Base-by-base conservation (phyloP, 1,140 invertebrate species). In the Musca vetustissima region DNA sequence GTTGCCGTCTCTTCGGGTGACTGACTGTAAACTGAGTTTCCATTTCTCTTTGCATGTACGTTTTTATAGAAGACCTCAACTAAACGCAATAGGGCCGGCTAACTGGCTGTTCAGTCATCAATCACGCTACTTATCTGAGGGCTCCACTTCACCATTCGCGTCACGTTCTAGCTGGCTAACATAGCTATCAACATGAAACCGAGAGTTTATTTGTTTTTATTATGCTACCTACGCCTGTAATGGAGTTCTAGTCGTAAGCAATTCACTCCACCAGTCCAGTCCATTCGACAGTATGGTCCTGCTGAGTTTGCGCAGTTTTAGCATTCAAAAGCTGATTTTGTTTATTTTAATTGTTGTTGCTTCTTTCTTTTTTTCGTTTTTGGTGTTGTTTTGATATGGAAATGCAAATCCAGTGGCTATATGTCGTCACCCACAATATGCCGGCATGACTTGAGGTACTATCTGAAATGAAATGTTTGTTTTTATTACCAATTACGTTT, bases 1-100 rank as follows among this genome's bases (percentile, higher is more conserved):
- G 32, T 64, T 49, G 50, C 25, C 7, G 49, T 22, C 17, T 36
- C n/a, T 25, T n/a, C n/a, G n/a, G n/a, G n/a, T 6, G 43, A 17
- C 25, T 25, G 48, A 48, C 49, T n/a, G 48, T 49, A 17, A 65
- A 65, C 47, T 65, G 22, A 65, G 64, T 49, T 65, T 19, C 22
- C 32, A 43, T 49, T 65, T 24, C 64, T 15, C 43, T 50, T 49
- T 25, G 22, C 17, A 15, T 52, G 17, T 47, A 50, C 48, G 64
- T 28, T 11, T 65, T 65, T 65, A 65, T 65, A 65, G 47, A 43
- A 43, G 36, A 43, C 36, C 1, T 13, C 36, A 28, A 11, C 11
- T n/a, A n/a, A n/a, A 13, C 36, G 36, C 52, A n/a, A n/a, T 59
- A 17, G n/a, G 11, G 57, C 36, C 21, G 17, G 6, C 0, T 19